Conservation (phyloP, 2,797 vertebrate genomes). For the Poecilia gillii region DNA sequence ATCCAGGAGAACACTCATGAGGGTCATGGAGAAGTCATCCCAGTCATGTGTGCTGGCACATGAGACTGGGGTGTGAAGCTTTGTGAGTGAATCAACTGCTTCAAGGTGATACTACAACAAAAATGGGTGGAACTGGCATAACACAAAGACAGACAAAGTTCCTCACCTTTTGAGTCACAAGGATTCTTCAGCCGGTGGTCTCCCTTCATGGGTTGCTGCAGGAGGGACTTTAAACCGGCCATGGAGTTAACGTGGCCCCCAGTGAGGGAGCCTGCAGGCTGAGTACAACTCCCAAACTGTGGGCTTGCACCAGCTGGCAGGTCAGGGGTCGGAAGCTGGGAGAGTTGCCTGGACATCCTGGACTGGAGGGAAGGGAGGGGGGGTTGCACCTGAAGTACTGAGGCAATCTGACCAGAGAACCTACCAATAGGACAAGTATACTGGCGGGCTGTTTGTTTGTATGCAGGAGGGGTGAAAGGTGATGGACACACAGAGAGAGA, state of each 20-base stretch:
- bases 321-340: constrained; percentile 83
- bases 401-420: constrained; percentile 47
- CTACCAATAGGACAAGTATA: constrained; percentile 63
- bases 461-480: constrained; percentile 32
- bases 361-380: constrained; percentile 59
- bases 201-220: constrained; percentile 89
- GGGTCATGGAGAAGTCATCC: constrained; percentile 40
- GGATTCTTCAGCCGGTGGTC: constrained; percentile 84
- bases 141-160: neutral
- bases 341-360: constrained; percentile 84
- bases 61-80: constrained; percentile 18
- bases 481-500: constrained; percentile 24
- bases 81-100: neutral
- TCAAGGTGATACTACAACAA: neutral
- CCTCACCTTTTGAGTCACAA: constrained; percentile 79
- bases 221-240: constrained; percentile 87
- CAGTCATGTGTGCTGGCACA: constrained; percentile 21
- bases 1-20: constrained; percentile 41
- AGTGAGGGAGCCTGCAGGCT: constrained; percentile 76
- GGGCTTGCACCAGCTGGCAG: constrained; percentile 84
- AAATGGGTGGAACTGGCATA: neutral
- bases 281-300: constrained; percentile 82
- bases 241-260: constrained; percentile 82
- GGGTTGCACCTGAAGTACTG: constrained; percentile 60
- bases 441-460: constrained; percentile 51